Conservation (phyloP, 92 coral and sea anemone species). For the Zoanthus gigantus region DNA sequence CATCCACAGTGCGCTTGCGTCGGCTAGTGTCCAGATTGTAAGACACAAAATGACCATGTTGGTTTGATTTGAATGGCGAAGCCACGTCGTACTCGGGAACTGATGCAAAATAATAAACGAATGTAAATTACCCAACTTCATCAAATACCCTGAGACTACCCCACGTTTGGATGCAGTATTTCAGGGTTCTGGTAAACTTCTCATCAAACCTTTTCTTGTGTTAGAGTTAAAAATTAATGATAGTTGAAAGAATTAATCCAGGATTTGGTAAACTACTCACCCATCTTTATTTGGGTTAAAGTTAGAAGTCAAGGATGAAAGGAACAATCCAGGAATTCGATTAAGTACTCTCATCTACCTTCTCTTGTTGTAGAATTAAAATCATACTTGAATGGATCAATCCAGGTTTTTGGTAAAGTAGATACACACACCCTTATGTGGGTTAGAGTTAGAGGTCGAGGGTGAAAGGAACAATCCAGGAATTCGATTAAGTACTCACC, state of each 20-base stretch:
- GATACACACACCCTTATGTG: neutral
- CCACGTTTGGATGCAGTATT: no score
- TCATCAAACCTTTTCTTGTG: no score
- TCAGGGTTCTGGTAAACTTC: no score
- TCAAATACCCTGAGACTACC: no score
- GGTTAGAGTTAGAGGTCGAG: neutral
- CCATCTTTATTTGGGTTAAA: neutral
- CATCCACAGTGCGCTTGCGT: slow-evolving; percentile 29
- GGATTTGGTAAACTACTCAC: no score
- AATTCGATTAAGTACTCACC: neutral
- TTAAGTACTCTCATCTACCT: neutral
- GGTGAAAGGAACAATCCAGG: neutral
- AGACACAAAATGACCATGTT: slow-evolving; percentile 68
- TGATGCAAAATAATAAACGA: neutral
- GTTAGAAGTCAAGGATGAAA: neutral
- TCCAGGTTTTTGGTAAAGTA: neutral
- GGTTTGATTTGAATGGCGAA: slow-evolving; percentile 63
- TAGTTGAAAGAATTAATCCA: no score
- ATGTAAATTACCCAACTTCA: neutral
- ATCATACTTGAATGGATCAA: neutral
- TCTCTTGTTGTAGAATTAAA: neutral
- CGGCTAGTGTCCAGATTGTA: slow-evolving; percentile 26
- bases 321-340: neutral
- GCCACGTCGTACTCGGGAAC: slow-evolving; percentile 82
- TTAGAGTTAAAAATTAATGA: no score